Evolutionary conservation across 2,888 invertebrate genomes (phyloP), one percentile per base, ranked within the genome.

Genomic region (Andrena praecox): DNA sequence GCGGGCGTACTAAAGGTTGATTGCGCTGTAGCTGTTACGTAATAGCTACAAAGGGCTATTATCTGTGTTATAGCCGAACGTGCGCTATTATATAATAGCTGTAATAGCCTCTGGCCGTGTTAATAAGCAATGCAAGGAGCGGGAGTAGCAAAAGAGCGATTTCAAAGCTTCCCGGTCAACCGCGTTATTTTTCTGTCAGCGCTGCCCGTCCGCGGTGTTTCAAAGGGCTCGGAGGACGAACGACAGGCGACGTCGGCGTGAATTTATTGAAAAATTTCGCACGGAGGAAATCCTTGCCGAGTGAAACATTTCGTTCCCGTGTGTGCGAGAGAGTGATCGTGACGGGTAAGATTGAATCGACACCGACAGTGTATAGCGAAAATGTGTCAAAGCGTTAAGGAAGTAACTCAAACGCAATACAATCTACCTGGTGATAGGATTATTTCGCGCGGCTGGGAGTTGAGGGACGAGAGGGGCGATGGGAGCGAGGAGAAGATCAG

Each of bases 341-440:
- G 52, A 50, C 12, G 29, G 63, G 29, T 56, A 42, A 60, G 50
- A 80, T 62, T 69, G 29, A 70, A 69, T 50, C 42, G 77, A 68
- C 67, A 68, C 62, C 60, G 54, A 50, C 64, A 54, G 54, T 62
- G 77, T 52, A 67, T 16, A 60, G 52, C 29, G 50, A 20, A 29
- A 33, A 33, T 54, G 78, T 73, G 66, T 35, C 66, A 87, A 85
- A 84, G 80, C 81, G 81, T 89, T 89, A 89, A 90, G 84, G 82
- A 90, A 89, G 90, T 92, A 90, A 91, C 91, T 91, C 71, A 88
- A 56, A 91, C 88, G 92, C 91, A 91, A 92, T 92, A 91, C 91
- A 89, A 89, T 85, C 85, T 87, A 89, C 70, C 81, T 84, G 88
- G 86, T 87, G 89, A 87, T 90, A 87, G 80, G 76, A 86, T 89